Percentiles rank a stretch among this genome's conserved stretches.
Conservation (phyloP, 2,797 vertebrate species). For the Chloroceryle amazona region DNA sequence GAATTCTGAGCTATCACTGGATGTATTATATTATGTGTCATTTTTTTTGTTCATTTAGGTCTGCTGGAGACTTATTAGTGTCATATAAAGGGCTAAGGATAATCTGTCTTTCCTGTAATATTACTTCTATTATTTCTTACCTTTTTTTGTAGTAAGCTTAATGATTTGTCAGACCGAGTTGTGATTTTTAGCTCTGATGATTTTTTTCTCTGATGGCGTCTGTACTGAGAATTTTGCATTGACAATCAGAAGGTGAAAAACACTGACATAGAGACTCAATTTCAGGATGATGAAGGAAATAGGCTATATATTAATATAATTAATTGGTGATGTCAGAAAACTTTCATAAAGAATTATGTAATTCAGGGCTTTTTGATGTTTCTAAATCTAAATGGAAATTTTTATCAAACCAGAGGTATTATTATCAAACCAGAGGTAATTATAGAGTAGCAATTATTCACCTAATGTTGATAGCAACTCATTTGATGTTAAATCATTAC, state of each 20-base stretch:
- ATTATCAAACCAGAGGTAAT: neutral
- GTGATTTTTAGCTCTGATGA: neutral
- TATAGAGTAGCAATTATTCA: neutral
- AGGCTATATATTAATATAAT: neutral
- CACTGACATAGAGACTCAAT: neutral
- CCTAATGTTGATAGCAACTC: neutral
- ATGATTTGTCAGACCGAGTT: neutral
- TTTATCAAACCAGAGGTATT: neutral
- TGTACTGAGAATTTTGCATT: neutral
- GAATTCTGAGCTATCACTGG: neutral
- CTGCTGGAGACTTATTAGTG: neutral
- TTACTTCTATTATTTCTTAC: slow-evolving; percentile 5
- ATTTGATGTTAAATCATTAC: neutral
- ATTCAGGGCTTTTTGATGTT: neutral
- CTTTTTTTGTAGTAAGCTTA: neutral
- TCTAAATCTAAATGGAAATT: neutral
- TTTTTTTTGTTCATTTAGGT: neutral
- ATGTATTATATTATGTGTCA: neutral
- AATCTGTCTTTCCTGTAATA: neutral
- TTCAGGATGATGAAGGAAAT: neutral
- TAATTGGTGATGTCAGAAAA: neutral
- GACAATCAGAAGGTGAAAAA: neutral
- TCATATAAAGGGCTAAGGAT: neutral
- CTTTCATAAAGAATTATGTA: neutral
- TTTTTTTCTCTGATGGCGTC: neutral